Percentiles rank a stretch among this genome's conserved stretches.
These are phyloP conservation scores for Drosophila repletoides DNA, from an alignment of 1,140 invertebrate genomes.

Conservation along the genomic window DNA sequence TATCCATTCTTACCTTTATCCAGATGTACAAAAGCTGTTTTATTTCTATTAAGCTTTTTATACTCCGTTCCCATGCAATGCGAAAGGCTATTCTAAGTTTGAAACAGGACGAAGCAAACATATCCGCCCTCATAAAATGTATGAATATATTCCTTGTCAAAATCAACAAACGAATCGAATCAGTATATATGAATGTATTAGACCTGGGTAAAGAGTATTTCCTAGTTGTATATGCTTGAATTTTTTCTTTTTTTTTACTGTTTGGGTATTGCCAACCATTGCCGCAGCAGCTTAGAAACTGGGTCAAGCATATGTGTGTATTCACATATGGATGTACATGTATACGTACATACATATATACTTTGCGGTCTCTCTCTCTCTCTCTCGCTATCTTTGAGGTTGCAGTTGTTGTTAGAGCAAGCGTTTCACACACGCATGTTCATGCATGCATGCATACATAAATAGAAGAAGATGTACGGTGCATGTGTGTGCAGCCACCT, in stretches of 20 bases:
- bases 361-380: slow-evolving; percentile 2
- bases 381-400: neutral
- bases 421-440: neutral
- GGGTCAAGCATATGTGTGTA: slow-evolving; percentile 43
- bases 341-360: slow-evolving; percentile 6
- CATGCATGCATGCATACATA: neutral
- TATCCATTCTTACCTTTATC: too few relatives aligned
- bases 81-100: too few relatives aligned
- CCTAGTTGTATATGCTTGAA: too few relatives aligned
- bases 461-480: neutral
- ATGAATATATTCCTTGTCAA: too few relatives aligned
- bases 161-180: too few relatives aligned
- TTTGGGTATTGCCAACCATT: slow-evolving; percentile 49
- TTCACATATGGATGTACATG: slow-evolving; percentile 2
- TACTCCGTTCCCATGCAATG: too few relatives aligned
- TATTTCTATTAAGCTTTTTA: too few relatives aligned
- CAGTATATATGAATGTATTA: too few relatives aligned
- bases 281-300: slow-evolving; percentile 59
- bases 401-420: slow-evolving; percentile 10
- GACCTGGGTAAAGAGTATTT: too few relatives aligned
- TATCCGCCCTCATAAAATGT: too few relatives aligned
- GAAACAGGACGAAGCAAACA: too few relatives aligned
- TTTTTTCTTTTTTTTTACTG: slow-evolving; percentile 49
- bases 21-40: too few relatives aligned
- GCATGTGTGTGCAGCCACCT: slow-evolving; percentile 30